phyloP scores from a whole-genome alignment of 1,140 invertebrate species.

The Elymnias hypermnestra region DNA sequence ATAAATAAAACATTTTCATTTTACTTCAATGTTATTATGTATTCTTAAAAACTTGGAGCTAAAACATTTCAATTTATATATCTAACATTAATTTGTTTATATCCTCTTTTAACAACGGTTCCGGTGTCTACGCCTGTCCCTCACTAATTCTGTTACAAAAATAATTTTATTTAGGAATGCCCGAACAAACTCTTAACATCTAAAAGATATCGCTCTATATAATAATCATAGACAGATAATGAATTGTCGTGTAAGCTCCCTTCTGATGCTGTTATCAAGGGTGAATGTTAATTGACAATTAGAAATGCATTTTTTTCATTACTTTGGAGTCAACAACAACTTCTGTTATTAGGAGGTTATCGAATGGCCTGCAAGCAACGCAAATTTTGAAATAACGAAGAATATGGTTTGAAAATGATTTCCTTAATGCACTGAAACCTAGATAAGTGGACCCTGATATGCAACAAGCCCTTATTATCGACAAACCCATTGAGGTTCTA shows the following conservation, averaged over 20 bases:
- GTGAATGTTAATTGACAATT: slow-evolving; percentile 29
- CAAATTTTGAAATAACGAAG: too few relatives aligned
- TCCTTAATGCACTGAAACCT: too few relatives aligned
- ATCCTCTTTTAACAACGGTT: slow-evolving; percentile 49
- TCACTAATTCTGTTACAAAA: slow-evolving; percentile 59
- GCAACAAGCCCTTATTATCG: too few relatives aligned
- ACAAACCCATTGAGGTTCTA: too few relatives aligned
- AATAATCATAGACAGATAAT: slow-evolving; percentile 14
- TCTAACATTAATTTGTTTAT: slow-evolving; percentile 58
- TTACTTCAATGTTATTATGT: slow-evolving; percentile 46
- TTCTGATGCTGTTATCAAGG: slow-evolving; percentile 17
- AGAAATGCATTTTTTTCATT: slow-evolving; percentile 14
- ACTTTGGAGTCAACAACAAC: too few relatives aligned
- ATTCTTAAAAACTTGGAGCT: slow-evolving; percentile 66
- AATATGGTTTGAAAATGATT: too few relatives aligned
- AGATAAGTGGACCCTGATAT: too few relatives aligned
- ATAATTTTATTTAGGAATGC: slow-evolving; percentile 53
- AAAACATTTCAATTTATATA: slow-evolving; percentile 64
- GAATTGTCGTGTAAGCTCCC: slow-evolving; percentile 19
- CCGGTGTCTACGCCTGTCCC: slow-evolving; percentile 34
- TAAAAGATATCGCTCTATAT: slow-evolving; percentile 25
- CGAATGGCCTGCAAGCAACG: too few relatives aligned
- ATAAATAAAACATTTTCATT: slow-evolving; percentile 35
- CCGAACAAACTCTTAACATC: slow-evolving; percentile 23
- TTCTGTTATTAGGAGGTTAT: too few relatives aligned